phyloP scores from a whole-genome alignment of 53 echinoderm and acorn worm genomes.

The Antedon mediterranea region DNA sequence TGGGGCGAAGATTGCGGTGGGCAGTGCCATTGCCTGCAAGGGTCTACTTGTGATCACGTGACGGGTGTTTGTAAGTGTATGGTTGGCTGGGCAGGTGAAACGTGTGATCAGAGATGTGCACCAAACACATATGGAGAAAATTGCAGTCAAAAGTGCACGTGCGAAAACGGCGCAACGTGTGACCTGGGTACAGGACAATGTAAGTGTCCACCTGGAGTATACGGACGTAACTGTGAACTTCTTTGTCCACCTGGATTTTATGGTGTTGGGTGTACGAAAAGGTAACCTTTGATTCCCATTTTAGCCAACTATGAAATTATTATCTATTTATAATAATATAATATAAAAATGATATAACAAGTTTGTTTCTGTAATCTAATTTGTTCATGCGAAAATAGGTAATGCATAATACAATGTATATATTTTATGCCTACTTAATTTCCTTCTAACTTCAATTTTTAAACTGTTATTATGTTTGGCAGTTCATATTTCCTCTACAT shows the following conservation, averaged over 20 bases:
- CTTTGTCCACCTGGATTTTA: conserved; percentile 28
- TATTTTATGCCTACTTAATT: too few species aligned
- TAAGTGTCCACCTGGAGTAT: conserved; percentile 34
- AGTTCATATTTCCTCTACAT: too few species aligned
- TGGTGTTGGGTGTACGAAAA: conserved; percentile 22
- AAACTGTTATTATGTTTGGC: too few species aligned
- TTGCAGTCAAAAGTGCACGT: conserved; percentile 28
- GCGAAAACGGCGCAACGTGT: conserved; percentile 38
- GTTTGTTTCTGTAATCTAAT: too few species aligned
- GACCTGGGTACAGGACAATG: conserved; percentile 29
- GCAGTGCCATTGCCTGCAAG: conserved; percentile 35
- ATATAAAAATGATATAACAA: neutral
- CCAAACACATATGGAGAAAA: conserved; percentile 19
- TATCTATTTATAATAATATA: too few species aligned
- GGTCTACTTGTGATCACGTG: conserved; percentile 15
- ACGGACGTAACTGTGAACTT: conserved; percentile 23
- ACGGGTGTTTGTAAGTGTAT: conserved; percentile 40
- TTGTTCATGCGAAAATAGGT: too few species aligned
- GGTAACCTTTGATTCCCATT: conserved; percentile 1
- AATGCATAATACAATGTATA: too few species aligned
- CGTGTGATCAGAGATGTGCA: conserved; percentile 20
- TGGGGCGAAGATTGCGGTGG: conserved; percentile 13
- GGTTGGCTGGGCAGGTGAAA: conserved; percentile 27
- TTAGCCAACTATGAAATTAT: too few species aligned
- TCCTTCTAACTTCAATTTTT: too few species aligned